Evolutionary conservation across 2,113 vertebrate genomes (phyloP).

Genomic region (Ardeotis arabs): DNA sequence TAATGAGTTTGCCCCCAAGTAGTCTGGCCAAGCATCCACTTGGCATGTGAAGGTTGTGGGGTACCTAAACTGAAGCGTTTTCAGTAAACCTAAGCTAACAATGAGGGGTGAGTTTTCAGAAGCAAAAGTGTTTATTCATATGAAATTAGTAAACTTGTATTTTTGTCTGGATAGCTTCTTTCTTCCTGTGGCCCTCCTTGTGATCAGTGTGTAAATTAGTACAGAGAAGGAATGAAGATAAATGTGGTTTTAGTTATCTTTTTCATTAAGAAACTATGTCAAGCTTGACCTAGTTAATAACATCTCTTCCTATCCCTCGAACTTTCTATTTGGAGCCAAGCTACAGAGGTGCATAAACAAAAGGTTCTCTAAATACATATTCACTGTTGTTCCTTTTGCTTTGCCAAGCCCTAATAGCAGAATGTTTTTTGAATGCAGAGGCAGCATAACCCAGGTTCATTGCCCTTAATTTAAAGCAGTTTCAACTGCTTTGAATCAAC

Average conservation of each 20-base stretch:
- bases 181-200: not conserved
- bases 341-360: not conserved
- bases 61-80: not conserved
- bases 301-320: not conserved
- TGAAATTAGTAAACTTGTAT: not conserved
- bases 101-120: not conserved
- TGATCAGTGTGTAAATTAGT: not conserved
- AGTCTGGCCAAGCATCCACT: not conserved
- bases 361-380: not conserved
- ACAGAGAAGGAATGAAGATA: not conserved
- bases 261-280: not conserved
- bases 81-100: not conserved
- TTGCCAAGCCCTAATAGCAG: not conserved
- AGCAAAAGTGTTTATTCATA: not conserved
- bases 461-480: not conserved
- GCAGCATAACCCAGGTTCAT: not conserved
- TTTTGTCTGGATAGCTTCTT: not conserved
- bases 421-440: not conserved
- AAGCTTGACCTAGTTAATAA: conserved; percentile 5
- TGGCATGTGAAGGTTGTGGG: not conserved
- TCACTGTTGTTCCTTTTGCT: not conserved
- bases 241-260: conserved; percentile 5
- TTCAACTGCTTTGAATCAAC: not conserved
- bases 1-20: not conserved
- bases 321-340: not conserved